Evolutionary conservation across 1,140 invertebrate genomes (phyloP).

Genomic region (Rhopalosiphum maidis): DNA sequence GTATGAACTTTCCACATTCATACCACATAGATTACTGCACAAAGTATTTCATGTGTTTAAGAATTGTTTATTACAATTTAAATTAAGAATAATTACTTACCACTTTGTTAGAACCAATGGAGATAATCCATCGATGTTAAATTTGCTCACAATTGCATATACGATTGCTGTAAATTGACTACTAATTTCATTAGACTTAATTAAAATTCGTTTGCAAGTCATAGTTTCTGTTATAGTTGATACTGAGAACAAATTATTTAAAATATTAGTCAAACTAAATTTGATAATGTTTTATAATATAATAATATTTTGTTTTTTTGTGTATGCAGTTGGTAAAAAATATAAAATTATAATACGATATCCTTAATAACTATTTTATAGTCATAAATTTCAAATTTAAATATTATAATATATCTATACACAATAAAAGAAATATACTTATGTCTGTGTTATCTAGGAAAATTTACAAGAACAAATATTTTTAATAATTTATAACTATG

Average conservation of each 20-base stretch:
- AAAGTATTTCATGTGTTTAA: not conserved
- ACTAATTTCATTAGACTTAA: constrained; percentile 60
- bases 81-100: constrained; percentile 50
- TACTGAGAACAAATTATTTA: constrained; percentile 60
- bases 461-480: not conserved
- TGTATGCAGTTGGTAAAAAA: not conserved
- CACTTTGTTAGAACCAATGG: constrained; percentile 59
- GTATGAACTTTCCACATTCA: not conserved
- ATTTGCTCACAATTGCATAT: constrained; percentile 63
- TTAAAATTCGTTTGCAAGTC: constrained; percentile 64
- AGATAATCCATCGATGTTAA: constrained; percentile 63
- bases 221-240: constrained; percentile 64
- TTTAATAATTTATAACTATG: not conserved
- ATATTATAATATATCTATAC: not conserved
- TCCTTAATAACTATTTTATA: not conserved
- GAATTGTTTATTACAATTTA: not conserved
- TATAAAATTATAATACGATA: not conserved
- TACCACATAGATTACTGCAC: constrained; percentile 25
- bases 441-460: not conserved
- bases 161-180: constrained; percentile 64
- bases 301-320: not conserved
- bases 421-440: not conserved
- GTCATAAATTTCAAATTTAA: not conserved
- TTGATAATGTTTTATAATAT: not conserved
- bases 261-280: not conserved